Evolutionary conservation across 2,888 invertebrate genomes (phyloP).

Genomic region (Melikaiella ostensackeni): DNA sequence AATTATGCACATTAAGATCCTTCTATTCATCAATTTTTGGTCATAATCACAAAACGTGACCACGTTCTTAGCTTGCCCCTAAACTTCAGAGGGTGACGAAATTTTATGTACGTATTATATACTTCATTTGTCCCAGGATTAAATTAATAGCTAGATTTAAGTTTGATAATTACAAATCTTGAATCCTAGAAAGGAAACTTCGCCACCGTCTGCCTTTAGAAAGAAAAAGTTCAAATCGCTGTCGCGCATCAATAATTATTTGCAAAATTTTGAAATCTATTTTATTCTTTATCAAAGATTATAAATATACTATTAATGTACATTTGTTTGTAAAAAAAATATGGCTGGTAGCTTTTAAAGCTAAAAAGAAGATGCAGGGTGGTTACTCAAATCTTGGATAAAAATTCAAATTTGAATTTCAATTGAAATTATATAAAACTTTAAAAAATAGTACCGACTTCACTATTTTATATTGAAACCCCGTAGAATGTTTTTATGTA

Average conservation of each 20-base stretch:
- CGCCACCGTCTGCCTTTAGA: neutral
- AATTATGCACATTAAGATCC: conserved; percentile 8
- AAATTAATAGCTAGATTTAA: neutral
- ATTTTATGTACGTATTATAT: neutral
- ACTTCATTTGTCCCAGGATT: neutral
- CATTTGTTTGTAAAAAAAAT: neutral
- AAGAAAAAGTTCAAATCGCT: conserved; percentile 18
- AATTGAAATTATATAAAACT: too few relatives aligned
- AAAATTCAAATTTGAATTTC: neutral
- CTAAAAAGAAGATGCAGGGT: neutral
- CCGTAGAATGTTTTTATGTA: neutral
- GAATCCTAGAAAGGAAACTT: neutral
- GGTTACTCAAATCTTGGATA: neutral
- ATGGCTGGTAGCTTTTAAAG: neutral
- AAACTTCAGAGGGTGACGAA: conserved; percentile 1
- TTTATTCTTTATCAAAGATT: neutral
- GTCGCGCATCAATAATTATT: conserved; percentile 24
- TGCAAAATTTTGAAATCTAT: neutral
- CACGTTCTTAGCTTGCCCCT: conserved; percentile 4
- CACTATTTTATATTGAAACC: too few relatives aligned
- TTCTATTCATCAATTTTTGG: conserved; percentile 26
- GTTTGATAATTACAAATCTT: neutral
- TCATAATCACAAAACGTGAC: conserved; percentile 21
- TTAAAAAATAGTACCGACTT: too few relatives aligned
- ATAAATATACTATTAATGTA: neutral